These are phyloP conservation scores for Notodonta ziczac DNA, from an alignment of 2,888 invertebrate species.

Conservation along the genomic window DNA sequence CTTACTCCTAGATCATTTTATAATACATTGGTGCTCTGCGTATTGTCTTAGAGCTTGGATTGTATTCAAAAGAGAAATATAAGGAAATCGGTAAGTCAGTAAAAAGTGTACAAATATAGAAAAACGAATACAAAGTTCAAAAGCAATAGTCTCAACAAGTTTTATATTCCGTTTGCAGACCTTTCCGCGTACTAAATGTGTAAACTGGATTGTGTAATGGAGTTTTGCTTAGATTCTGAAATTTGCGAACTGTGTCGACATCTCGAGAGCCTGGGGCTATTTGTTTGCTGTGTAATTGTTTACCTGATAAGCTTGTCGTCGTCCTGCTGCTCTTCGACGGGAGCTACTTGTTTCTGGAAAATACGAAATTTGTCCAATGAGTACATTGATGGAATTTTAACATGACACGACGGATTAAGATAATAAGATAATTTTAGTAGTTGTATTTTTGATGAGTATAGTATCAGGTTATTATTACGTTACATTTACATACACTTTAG, in stretches of 20 bases:
- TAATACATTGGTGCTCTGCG: too few species aligned
- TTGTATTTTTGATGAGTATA: too few species aligned
- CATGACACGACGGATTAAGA: neutral
- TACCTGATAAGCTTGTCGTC: conserved; percentile 67
- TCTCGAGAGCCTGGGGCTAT: neutral
- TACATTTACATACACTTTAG: too few species aligned
- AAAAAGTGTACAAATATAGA: conserved; percentile 9
- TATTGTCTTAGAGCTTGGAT: too few species aligned
- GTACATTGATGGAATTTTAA: neutral
- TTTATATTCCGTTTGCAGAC: neutral
- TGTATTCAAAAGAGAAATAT: too few species aligned
- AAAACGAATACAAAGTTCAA: conserved; percentile 6
- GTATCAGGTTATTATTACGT: too few species aligned
- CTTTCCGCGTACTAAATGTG: conserved; percentile 1
- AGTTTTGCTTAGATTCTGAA: conserved; percentile 3
- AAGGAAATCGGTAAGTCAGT: too few species aligned
- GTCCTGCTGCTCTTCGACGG: conserved; percentile 72
- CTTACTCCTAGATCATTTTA: too few species aligned
- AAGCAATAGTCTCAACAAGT: neutral
- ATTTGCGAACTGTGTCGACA: neutral
- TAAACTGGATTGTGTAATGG: conserved; percentile 1
- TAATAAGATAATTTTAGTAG: too few species aligned
- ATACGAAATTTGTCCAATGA: conserved; percentile 10
- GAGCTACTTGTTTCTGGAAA: conserved; percentile 74
- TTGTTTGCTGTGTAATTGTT: conserved; percentile 11